Conservation (phyloP, 2,888 invertebrate species). For the Agrotis segetum region DNA sequence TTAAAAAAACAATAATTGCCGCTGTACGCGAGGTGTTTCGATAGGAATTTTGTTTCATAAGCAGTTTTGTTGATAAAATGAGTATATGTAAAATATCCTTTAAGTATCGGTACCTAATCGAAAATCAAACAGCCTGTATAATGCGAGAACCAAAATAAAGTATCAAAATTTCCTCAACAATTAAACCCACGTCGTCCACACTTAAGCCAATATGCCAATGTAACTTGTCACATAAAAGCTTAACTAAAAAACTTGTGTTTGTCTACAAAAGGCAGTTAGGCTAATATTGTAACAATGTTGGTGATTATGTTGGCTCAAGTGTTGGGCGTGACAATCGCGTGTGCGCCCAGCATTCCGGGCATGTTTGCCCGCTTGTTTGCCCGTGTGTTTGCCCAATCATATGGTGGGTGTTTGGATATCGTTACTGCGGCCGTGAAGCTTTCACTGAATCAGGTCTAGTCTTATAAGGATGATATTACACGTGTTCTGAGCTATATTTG, state of each 20-base stretch:
- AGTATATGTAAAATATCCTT: no score
- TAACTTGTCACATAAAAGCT: constrained; percentile 57
- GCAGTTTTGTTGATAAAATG: no score
- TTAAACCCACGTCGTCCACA: constrained; percentile 51
- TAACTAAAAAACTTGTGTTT: constrained; percentile 62
- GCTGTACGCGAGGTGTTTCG: no score
- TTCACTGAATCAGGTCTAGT: constrained; percentile 43
- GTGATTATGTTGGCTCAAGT: constrained; percentile 86
- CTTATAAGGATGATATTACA: constrained; percentile 6
- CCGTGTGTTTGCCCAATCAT: constrained; percentile 61
- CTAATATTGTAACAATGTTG: constrained; percentile 66
- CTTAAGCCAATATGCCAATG: constrained; percentile 64
- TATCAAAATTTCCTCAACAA: constrained; percentile 29
- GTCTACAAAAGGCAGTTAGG: constrained; percentile 68
- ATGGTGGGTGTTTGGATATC: constrained; percentile 75
- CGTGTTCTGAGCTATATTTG: not conserved
- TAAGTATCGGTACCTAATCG: no score
- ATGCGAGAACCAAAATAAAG: constrained; percentile 10
- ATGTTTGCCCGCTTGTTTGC: constrained; percentile 59
- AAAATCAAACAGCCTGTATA: not conserved
- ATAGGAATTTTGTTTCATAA: no score
- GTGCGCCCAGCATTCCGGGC: constrained; percentile 72
- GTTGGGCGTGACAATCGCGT: constrained; percentile 69
- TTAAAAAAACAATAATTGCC: no score
- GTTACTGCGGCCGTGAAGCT: constrained; percentile 67